Evolutionary conservation across 2,888 invertebrate species (phyloP), one percentile per base, ranked within the genome.

Genomic region (Tineola bisselliella): DNA sequence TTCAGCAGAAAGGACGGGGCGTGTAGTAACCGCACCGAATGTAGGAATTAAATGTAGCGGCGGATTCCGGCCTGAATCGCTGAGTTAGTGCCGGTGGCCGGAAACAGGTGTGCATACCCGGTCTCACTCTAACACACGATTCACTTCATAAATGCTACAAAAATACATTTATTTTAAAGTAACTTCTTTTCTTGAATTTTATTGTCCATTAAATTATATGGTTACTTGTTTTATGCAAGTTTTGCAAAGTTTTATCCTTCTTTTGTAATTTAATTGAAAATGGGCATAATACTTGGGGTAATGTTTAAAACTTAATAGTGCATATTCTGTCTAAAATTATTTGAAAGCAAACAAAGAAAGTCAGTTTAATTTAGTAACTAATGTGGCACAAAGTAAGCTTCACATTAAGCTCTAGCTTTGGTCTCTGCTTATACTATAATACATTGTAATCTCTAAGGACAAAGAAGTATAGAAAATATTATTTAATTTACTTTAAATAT

Each of bases 81-180:
- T 80, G 80, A 79, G 78, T 76, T 78, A 76, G 78, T 76, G 71
- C 71, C 73, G 73, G 76, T 71, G 72, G 71, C 76, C 79, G 80
- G 81, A 81, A 77, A 70, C 78, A 79, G 79, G 79, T 77, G 81
- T 48, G 62, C 58, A 58, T 73, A 71, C 68, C 70, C 69, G 54
- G 25, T 25, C 54, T 25, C 54, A 25, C 12, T 18, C 54, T 13
- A 48, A 12, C 54, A 54, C 54, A 54, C 58, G 31, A 33, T 19
- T 33, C 31, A 58, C 58, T 33, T 33, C 58, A 33, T 33, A 58
- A 58, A 57, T 57, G 30, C 30, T 57, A 57, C 25, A 57, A 57
- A 54, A 54, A 19, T 25, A 56, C 48, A 48, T 48, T 17, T 17
- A 48, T 48, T 38, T 48, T 48, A n/a, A n/a, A 48, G 1, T n/a